These are phyloP conservation scores for Chaetorhynchus papuensis DNA, from an alignment of 2,113 vertebrate species.

Conservation along the genomic window DNA sequence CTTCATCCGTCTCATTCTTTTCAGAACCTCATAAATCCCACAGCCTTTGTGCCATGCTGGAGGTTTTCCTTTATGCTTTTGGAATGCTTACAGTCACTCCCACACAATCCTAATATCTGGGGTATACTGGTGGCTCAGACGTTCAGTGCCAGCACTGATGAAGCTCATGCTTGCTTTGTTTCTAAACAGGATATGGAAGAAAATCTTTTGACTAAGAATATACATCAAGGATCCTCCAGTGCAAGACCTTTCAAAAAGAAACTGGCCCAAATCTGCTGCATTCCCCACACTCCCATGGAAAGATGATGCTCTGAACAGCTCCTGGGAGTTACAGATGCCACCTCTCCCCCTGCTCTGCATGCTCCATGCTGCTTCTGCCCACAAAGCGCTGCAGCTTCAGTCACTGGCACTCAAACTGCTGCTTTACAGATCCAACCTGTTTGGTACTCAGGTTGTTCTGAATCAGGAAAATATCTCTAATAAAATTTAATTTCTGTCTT, in stretches of 20 bases:
- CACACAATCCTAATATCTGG: background rate
- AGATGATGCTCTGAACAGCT: background rate
- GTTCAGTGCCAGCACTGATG: background rate
- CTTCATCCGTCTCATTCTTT: background rate
- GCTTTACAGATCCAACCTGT: background rate
- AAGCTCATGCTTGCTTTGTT: background rate
- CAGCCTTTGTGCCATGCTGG: background rate
- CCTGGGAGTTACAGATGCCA: background rate
- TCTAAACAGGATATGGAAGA: slow-evolving; percentile 28
- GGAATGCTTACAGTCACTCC: background rate
- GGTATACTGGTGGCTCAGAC: background rate
- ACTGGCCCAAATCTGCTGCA: background rate
- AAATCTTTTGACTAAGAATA: slow-evolving; percentile 40
- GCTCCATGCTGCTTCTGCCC: background rate
- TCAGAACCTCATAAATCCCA: background rate
- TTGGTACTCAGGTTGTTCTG: background rate
- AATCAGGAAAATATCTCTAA: background rate
- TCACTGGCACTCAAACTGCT: background rate
- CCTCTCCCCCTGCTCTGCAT: background rate
- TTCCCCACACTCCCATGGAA: background rate
- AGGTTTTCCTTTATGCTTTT: background rate
- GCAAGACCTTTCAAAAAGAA: background rate
- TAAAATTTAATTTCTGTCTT: slow-evolving; percentile 56
- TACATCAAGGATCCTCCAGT: background rate
- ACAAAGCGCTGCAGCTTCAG: background rate